phyloP scores from a whole-genome alignment of 2,888 invertebrate genomes.

The Drosophila sordidapex region DNA sequence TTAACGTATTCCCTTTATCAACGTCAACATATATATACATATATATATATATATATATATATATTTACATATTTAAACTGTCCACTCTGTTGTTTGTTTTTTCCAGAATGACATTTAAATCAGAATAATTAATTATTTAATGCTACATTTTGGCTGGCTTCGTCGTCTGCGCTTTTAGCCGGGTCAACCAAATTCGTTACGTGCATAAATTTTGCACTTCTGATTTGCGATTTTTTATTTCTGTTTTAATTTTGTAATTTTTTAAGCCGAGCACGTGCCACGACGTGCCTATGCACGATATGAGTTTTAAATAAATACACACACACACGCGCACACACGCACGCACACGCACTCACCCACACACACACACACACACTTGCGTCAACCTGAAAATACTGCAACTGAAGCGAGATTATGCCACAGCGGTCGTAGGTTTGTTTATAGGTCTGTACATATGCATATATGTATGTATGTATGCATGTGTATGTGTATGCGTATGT shows the following conservation, averaged over 20 bases:
- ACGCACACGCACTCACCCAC: too few relatives aligned
- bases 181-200: conserved; percentile 56
- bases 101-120: conserved; percentile 48
- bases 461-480: background rate
- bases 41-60: background rate
- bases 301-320: conserved; percentile 41
- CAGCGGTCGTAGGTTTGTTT: conserved; percentile 2
- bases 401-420: conserved; percentile 33
- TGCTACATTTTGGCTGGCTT: conserved; percentile 48
- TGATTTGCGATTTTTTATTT: conserved; percentile 56
- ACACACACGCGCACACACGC: background rate
- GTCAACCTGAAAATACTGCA: conserved; percentile 9
- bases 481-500: background rate
- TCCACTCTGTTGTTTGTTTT: conserved; percentile 23
- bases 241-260: conserved; percentile 51
- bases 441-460: background rate
- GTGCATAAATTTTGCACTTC: conserved; percentile 70
- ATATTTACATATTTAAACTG: background rate
- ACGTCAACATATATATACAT: background rate
- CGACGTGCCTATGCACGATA: conserved; percentile 62
- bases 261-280: conserved; percentile 72
- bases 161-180: conserved; percentile 25
- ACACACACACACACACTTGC: background rate
- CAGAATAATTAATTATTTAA: conserved; percentile 78
- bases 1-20: conserved; percentile 5